A percentile compares a stretch with the other conserved stretches of the same genome.
These are phyloP conservation scores for Callyntrura guangdongensis DNA, from an alignment of 2,888 invertebrate species.

Conservation along the genomic window DNA sequence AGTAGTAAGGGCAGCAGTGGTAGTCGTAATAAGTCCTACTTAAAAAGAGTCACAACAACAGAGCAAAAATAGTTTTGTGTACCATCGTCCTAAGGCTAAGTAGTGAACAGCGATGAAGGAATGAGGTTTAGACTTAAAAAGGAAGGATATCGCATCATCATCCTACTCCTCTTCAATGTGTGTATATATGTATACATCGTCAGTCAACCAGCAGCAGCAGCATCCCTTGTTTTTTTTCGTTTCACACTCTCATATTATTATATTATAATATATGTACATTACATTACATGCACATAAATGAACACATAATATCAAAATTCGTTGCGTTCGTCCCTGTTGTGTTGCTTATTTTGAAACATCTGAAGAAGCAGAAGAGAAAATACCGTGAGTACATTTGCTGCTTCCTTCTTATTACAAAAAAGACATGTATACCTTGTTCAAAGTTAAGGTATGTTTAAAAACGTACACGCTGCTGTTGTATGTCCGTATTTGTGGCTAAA, in stretches of 20 bases:
- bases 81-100: not conserved
- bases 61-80: constrained; percentile 9
- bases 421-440: constrained; percentile 48
- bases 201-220: constrained; percentile 31
- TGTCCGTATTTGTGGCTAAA: constrained; percentile 30
- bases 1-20: constrained; percentile 25
- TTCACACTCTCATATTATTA: constrained; percentile 14
- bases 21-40: constrained; percentile 25
- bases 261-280: constrained; percentile 1
- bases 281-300: not conserved
- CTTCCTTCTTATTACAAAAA: constrained; percentile 13
- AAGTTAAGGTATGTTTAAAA: constrained; percentile 24
- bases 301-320: constrained; percentile 24
- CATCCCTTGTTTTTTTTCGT: constrained; percentile 36
- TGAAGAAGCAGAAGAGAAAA: constrained; percentile 11
- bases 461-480: no score
- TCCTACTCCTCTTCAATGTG: constrained; percentile 16
- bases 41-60: constrained; percentile 30
- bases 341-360: constrained; percentile 43
- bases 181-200: not conserved
- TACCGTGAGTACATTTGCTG: constrained; percentile 1
- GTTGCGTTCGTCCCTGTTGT: constrained; percentile 39
- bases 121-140: constrained; percentile 57
- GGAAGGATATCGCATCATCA: constrained; percentile 71
- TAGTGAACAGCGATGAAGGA: not conserved